Base-by-base conservation (phyloP, 2,888 invertebrate species). In the Sinodicranocentrus sp. region DNA sequence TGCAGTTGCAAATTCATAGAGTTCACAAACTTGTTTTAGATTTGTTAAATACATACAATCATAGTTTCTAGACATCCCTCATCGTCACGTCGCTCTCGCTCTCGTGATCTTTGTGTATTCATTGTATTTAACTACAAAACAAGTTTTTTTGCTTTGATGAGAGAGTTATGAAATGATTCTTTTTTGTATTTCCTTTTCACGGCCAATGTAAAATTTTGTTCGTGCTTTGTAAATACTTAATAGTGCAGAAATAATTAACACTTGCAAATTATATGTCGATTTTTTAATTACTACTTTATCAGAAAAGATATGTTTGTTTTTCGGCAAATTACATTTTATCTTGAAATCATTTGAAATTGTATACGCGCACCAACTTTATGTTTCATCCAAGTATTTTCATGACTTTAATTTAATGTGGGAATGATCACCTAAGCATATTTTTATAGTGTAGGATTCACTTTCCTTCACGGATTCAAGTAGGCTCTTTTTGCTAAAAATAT, bases 171-270 rank as follows among this genome's bases (percentile, higher is more conserved):
- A 75, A 67, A 76, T 71, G 15, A 44, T 5, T 26, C 19, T 48
- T 68, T 68, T 73, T 44, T 72, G 26, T 13, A 68, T 77, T 77
- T 77, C 68, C 77, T 77, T 77, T 77, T 77, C 77, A 77, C 77
- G 77, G 77, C 68, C 77, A 77, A 59, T 77, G 77, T 59, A 57
- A 67, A 52, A 17, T 57, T 54, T 13, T 28, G 52, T 13, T 44
- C 13, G 39, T 26, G 19, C 25, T 10, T 33, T 28, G 23, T 75
- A 15, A 48, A 17, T 65, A 63, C 65, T 48, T 75, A 75, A 65
- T 65, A 75, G 57, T 52, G 52, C 48, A 52, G 28, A 65, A 59
- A 59, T 23, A 25, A 21, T 72, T 48, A 48, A 3, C 5, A 15
- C n/a, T 48, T 48, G 48, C n/a, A 33, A 26, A 17, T 63, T 28